A percentile compares a stretch with the other conserved stretches of the same genome.
Conservation (phyloP, 2,797 vertebrate species). For the Coreius guichenoti region DNA sequence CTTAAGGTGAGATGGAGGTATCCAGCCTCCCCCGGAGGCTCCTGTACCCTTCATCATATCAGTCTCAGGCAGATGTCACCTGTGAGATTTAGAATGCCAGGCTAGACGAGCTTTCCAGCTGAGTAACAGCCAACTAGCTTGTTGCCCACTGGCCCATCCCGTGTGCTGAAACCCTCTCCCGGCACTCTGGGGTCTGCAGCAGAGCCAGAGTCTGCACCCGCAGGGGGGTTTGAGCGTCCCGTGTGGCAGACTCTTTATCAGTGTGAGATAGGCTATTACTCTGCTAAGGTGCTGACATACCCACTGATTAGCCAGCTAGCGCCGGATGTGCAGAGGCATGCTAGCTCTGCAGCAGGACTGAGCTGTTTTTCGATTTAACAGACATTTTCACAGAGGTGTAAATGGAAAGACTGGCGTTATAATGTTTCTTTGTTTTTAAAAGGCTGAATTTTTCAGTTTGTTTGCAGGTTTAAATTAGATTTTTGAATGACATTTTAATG, state of each 20-base stretch:
- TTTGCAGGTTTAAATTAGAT: not conserved
- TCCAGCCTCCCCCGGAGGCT: conserved; percentile 3
- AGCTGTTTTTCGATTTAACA: not conserved
- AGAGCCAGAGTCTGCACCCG: conserved; percentile 1
- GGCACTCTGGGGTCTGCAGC: conserved; percentile 16
- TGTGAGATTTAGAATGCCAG: conserved; percentile 35
- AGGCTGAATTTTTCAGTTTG: not conserved
- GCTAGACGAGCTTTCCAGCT: conserved; percentile 31
- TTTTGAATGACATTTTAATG: not conserved
- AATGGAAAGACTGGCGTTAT: not conserved
- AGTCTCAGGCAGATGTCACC: conserved; percentile 54
- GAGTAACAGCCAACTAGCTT: conserved; percentile 42
- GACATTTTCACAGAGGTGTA: not conserved
- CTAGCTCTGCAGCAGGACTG: conserved; percentile 10
- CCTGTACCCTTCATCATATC: conserved; percentile 50
- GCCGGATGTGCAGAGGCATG: conserved; percentile 16
- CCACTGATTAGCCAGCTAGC: conserved; percentile 38
- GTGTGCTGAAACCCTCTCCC: conserved; percentile 18
- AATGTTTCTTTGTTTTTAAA: not conserved
- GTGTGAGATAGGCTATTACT: conserved; percentile 42
- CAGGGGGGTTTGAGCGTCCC: conserved; percentile 8
- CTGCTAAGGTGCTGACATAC: conserved; percentile 37
- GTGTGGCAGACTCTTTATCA: conserved; percentile 45
- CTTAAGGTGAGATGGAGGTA: conserved; percentile 1
- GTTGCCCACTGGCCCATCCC: conserved; percentile 38